These are phyloP conservation scores for Halcyon leucocephala DNA, from an alignment of 2,797 vertebrate species.

Conservation along the genomic window DNA sequence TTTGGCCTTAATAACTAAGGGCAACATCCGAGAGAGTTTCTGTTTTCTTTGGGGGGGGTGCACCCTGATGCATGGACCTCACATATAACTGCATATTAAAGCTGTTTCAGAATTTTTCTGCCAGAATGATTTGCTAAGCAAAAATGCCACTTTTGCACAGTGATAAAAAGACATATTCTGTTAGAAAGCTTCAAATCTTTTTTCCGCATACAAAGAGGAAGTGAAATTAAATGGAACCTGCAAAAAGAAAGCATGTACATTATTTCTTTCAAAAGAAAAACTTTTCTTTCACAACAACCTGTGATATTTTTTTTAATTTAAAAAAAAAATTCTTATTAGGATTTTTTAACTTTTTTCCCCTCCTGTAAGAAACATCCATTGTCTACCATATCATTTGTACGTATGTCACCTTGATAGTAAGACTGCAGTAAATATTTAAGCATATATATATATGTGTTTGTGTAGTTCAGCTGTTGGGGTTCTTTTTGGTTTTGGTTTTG, in stretches of 20 bases:
- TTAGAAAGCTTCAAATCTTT: neutral
- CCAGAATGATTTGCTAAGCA: neutral
- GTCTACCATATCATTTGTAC: neutral
- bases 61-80: accelerated
- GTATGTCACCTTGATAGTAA: neutral
- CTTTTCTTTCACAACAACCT: neutral
- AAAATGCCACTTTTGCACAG: neutral
- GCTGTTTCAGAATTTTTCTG: neutral
- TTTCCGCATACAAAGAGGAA: neutral
- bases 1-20: neutral
- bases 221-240: neutral
- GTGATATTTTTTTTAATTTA: neutral
- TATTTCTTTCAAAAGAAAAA: neutral
- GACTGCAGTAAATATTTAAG: neutral
- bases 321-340: neutral
- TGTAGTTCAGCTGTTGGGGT: neutral
- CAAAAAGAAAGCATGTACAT: neutral
- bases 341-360: neutral
- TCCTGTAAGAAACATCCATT: neutral
- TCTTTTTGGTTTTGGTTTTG: no score
- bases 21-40: neutral
- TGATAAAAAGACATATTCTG: neutral
- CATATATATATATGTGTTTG: neutral
- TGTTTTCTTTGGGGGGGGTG: neutral
- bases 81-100: neutral